A percentile compares a stretch with the other conserved stretches of the same genome.
Conservation (phyloP, 1,140 invertebrate species). For the Neotoxoptera formosana region DNA sequence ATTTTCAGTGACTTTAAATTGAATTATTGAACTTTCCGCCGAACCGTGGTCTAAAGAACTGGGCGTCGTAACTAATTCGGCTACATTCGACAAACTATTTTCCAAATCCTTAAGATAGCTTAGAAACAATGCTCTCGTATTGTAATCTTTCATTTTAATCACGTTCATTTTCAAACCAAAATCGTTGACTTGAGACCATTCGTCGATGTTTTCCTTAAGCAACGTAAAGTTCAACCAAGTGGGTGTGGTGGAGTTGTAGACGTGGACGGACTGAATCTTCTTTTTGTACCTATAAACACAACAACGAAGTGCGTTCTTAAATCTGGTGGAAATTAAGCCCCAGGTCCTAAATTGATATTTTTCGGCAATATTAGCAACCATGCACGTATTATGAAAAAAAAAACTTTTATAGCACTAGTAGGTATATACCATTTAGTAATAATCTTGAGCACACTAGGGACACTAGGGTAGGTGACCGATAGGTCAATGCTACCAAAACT, state of each 20-base stretch:
- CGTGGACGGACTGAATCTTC: slow-evolving; percentile 69
- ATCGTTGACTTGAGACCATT: slow-evolving; percentile 82
- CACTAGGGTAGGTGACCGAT: neutral
- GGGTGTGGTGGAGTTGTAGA: slow-evolving; percentile 69
- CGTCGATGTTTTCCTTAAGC: slow-evolving; percentile 74
- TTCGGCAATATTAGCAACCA: neutral
- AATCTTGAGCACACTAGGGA: neutral
- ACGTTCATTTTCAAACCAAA: slow-evolving; percentile 70
- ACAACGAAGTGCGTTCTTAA: neutral
- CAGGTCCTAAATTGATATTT: neutral
- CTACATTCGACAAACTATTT: slow-evolving; percentile 26
- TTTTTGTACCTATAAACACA: slow-evolving; percentile 70
- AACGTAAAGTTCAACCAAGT: slow-evolving; percentile 80
- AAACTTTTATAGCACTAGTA: neutral
- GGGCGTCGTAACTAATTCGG: slow-evolving; percentile 8
- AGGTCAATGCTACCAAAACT: neutral
- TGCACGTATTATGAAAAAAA: neutral
- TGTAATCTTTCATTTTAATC: slow-evolving; percentile 44
- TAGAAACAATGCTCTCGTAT: slow-evolving; percentile 31
- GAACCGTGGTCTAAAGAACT: neutral
- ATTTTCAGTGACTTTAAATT: slow-evolving; percentile 45
- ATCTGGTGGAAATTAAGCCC: neutral
- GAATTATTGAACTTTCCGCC: slow-evolving; percentile 6
- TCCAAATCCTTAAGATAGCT: neutral
- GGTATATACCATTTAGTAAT: neutral